phyloP scores from a whole-genome alignment of 2,888 invertebrate species.

The Atethmia centrago region DNA sequence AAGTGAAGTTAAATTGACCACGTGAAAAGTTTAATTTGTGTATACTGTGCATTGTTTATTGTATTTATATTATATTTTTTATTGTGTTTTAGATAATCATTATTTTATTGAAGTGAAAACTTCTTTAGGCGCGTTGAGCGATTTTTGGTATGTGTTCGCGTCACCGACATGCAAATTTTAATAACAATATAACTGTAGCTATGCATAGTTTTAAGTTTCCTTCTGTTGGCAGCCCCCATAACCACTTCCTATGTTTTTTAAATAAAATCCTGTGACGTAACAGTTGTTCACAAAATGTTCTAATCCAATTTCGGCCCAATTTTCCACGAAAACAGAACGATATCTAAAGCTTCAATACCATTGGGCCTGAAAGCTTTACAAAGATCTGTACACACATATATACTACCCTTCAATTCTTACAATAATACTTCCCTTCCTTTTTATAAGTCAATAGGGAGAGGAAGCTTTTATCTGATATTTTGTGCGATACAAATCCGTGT shows the following conservation, averaged over 20 bases:
- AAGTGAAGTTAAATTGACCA: too few relatives aligned
- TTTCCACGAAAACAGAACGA: conserved; percentile 11
- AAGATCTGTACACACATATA: conserved; percentile 25
- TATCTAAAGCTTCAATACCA: conserved; percentile 40
- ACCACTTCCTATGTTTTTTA: conserved; percentile 24
- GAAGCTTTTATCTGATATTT: conserved; percentile 38
- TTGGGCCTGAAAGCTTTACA: conserved; percentile 28
- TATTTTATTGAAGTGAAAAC: too few relatives aligned
- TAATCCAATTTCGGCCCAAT: conserved; percentile 30
- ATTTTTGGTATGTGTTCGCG: too few relatives aligned
- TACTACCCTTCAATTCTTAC: conserved; percentile 25
- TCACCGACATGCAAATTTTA: too few relatives aligned
- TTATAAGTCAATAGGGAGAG: conserved; percentile 30
- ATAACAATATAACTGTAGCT: too few relatives aligned
- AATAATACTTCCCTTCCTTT: conserved; percentile 29
- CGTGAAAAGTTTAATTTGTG: too few relatives aligned
- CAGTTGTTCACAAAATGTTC: conserved; percentile 15
- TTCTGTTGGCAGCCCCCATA: too few relatives aligned
- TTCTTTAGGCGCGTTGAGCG: too few relatives aligned
- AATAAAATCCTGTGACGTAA: conserved; percentile 20
- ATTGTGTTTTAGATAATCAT: too few relatives aligned
- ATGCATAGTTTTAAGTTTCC: too few relatives aligned
- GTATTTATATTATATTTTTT: too few relatives aligned
- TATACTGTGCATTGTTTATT: too few relatives aligned
- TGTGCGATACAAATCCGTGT: conserved; percentile 44